Evolutionary conservation across 2,888 invertebrate genomes (phyloP).

Genomic region (Cryptocheilus praepositus): DNA sequence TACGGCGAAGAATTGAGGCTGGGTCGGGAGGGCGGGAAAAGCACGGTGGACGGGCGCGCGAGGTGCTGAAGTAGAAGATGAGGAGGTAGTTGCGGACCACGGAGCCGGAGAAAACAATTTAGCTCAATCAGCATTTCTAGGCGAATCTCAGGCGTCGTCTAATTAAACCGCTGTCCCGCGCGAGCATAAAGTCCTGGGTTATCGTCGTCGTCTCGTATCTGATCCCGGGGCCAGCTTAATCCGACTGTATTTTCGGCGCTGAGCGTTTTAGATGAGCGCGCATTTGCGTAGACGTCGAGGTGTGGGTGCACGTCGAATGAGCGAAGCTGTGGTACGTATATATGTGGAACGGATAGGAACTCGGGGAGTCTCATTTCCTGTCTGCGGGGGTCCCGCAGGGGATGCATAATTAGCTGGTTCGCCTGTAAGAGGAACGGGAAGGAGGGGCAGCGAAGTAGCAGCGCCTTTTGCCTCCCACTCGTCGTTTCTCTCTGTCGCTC

Average conservation of each 20-base stretch:
- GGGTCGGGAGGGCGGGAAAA: conserved; percentile 9
- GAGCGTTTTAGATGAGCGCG: conserved; percentile 40
- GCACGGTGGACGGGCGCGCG: conserved; percentile 14
- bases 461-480: conserved; percentile 28
- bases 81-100: conserved; percentile 16
- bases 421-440: conserved; percentile 54
- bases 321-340: conserved; percentile 14
- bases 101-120: conserved; percentile 70
- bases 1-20: neutral
- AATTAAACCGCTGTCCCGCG: conserved; percentile 71
- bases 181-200: conserved; percentile 72
- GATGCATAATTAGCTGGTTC: conserved; percentile 72
- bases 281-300: conserved; percentile 15
- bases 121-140: conserved; percentile 75
- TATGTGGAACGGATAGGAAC: conserved; percentile 56
- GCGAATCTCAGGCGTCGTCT: conserved; percentile 70
- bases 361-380: conserved; percentile 73
- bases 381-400: conserved; percentile 70
- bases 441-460: conserved; percentile 27
- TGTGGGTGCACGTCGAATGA: conserved; percentile 21
- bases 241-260: conserved; percentile 60
- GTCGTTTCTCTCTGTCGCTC: conserved; percentile 30
- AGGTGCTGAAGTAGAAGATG: conserved; percentile 27
- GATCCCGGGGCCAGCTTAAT: conserved; percentile 61
- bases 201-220: conserved; percentile 62